Evolutionary conservation across 2,113 vertebrate species (phyloP).

Genomic region (Xyrauchen texanus): DNA sequence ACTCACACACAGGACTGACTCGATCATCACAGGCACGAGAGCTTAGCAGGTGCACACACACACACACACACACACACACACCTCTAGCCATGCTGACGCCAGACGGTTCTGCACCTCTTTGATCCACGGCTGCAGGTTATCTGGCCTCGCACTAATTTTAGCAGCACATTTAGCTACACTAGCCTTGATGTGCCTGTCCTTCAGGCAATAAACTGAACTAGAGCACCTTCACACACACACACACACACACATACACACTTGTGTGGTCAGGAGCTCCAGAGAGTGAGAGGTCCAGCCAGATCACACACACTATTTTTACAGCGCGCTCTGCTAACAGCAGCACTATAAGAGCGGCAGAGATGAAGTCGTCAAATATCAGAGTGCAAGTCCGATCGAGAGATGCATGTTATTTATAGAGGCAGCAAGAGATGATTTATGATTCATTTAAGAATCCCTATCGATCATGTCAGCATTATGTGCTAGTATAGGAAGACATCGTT

Average conservation of each 20-base stretch:
- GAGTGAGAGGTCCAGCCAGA: slow-evolving; percentile 31
- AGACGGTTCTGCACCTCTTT: slow-evolving; percentile 27
- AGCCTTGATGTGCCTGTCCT: slow-evolving; percentile 40
- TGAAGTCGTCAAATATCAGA: slow-evolving; percentile 44
- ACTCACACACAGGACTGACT: no score
- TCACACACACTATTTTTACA: slow-evolving; percentile 51
- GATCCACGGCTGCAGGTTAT: slow-evolving; percentile 44
- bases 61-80: slow-evolving; percentile 30
- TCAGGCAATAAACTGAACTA: not conserved
- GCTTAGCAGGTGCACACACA: not conserved
- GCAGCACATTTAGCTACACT: slow-evolving; percentile 24
- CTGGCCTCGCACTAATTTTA: slow-evolving; percentile 47
- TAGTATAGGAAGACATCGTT: slow-evolving; percentile 10
- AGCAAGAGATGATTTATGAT: not conserved
- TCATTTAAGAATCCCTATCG: slow-evolving; percentile 7
- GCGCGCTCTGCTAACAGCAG: slow-evolving; percentile 22
- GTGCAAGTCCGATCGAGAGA: slow-evolving; percentile 22
- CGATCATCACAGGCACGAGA: no score
- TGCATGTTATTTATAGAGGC: not conserved
- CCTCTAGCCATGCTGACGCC: slow-evolving; percentile 29
- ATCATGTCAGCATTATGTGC: slow-evolving; percentile 19
- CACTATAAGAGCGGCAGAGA: not conserved
- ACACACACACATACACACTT: not conserved
- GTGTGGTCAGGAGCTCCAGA: slow-evolving; percentile 11
- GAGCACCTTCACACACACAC: slow-evolving; percentile 6